Conservation (phyloP, 2,797 vertebrate species). For the Myotis daubentonii region DNA sequence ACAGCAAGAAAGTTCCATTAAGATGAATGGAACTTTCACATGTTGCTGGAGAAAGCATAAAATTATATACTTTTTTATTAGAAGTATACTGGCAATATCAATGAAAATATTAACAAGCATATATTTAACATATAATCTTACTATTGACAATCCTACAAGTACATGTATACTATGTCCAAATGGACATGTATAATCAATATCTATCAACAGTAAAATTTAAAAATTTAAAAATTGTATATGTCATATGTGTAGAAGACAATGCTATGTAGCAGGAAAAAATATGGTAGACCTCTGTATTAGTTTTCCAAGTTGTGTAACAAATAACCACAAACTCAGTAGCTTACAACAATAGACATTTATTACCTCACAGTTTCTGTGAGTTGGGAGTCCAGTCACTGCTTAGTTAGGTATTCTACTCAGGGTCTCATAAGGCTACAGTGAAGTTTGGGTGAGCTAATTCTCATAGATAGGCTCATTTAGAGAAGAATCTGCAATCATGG, state of each 20-base stretch:
- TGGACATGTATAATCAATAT: background rate
- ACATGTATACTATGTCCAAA: background rate
- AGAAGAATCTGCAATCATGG: background rate
- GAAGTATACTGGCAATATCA: background rate
- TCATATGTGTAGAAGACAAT: background rate
- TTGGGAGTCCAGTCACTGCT: background rate
- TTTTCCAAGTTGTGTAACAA: background rate
- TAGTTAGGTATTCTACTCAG: background rate
- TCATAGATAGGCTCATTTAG: background rate
- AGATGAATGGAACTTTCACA: background rate
- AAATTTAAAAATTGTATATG: background rate
- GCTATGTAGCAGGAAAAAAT: background rate
- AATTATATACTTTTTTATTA: background rate
- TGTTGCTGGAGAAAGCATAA: background rate
- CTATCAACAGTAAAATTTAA: background rate
- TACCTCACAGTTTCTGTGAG: background rate
- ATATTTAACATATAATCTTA: background rate
- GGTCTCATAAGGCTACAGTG: background rate
- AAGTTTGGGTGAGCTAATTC: background rate
- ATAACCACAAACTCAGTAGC: background rate
- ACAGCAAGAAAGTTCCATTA: too few species aligned
- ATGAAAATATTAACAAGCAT: background rate
- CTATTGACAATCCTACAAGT: background rate
- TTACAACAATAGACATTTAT: background rate
- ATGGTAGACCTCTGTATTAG: background rate